Percentiles rank a stretch among this genome's conserved stretches.
Evolutionary conservation across 2,888 invertebrate genomes (phyloP).

Genomic region (Polyploca ridens): DNA sequence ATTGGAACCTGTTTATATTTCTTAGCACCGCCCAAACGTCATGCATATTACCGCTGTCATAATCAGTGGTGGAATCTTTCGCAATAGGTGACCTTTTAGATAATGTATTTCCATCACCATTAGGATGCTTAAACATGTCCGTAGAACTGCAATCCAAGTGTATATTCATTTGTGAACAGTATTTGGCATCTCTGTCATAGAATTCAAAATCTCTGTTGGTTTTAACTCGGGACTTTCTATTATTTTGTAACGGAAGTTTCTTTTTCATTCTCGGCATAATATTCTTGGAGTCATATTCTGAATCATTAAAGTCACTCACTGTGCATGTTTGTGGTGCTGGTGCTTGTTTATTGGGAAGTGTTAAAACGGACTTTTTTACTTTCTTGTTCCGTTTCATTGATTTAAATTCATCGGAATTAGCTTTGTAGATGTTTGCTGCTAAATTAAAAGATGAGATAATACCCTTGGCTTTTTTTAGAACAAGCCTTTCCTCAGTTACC

Average conservation of each 20-base stretch:
- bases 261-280: constrained; percentile 52
- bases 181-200: constrained; percentile 60
- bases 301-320: constrained; percentile 74
- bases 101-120: constrained; percentile 47
- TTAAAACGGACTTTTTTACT: constrained; percentile 68
- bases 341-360: constrained; percentile 61
- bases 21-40: constrained; percentile 73
- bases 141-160: constrained; percentile 63
- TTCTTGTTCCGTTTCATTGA: constrained; percentile 54
- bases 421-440: constrained; percentile 65
- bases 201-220: constrained; percentile 49
- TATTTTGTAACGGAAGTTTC: constrained; percentile 39
- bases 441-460: constrained; percentile 61
- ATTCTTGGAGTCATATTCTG: constrained; percentile 56
- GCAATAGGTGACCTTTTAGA: constrained; percentile 20
- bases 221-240: constrained; percentile 33
- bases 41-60: constrained; percentile 46
- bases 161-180: constrained; percentile 57
- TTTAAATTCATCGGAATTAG: constrained; percentile 71
- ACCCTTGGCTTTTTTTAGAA: constrained; percentile 52
- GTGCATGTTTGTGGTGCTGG: constrained; percentile 59
- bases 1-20: constrained; percentile 70
- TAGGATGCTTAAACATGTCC: constrained; percentile 51
- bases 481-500: constrained; percentile 58
- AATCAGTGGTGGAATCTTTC: constrained; percentile 26